phyloP scores from a whole-genome alignment of 1,140 invertebrate genomes.

The Drepana arcuata region DNA sequence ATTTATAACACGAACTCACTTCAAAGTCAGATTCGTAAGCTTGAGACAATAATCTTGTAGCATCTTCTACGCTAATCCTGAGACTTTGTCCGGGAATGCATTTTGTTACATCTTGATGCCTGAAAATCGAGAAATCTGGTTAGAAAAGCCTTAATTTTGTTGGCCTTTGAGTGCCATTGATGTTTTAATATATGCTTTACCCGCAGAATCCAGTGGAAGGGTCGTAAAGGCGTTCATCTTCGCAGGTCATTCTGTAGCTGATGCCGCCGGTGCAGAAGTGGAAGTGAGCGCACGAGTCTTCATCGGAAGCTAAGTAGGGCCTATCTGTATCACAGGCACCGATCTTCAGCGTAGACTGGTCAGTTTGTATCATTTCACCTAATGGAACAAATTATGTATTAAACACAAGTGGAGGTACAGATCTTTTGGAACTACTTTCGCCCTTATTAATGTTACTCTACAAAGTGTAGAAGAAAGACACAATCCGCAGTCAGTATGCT shows the following conservation, averaged over 20 bases:
- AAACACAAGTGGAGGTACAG: no score
- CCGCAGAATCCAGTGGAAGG: conserved; percentile 69
- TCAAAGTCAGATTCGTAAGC: conserved; percentile 56
- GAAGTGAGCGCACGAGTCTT: conserved; percentile 78
- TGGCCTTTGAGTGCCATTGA: neutral
- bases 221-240: conserved; percentile 69
- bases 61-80: conserved; percentile 55
- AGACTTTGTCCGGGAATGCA: conserved; percentile 60
- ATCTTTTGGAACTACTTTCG: no score
- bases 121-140: conserved; percentile 17
- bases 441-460: no score
- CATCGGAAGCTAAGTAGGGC: conserved; percentile 73
- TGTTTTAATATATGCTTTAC: conserved; percentile 22
- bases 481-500: no score
- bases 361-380: conserved; percentile 42
- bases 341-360: conserved; percentile 54
- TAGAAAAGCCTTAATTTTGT: conserved; percentile 3
- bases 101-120: conserved; percentile 56
- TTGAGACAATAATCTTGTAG: conserved; percentile 43
- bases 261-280: conserved; percentile 78
- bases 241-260: conserved; percentile 72
- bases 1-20: conserved; percentile 23
- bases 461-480: no score
- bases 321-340: conserved; percentile 64
- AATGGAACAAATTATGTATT: conserved; percentile 3